These are phyloP conservation scores for Neoniphon sammara DNA, from an alignment of 2,797 vertebrate species.

Conservation along the genomic window DNA sequence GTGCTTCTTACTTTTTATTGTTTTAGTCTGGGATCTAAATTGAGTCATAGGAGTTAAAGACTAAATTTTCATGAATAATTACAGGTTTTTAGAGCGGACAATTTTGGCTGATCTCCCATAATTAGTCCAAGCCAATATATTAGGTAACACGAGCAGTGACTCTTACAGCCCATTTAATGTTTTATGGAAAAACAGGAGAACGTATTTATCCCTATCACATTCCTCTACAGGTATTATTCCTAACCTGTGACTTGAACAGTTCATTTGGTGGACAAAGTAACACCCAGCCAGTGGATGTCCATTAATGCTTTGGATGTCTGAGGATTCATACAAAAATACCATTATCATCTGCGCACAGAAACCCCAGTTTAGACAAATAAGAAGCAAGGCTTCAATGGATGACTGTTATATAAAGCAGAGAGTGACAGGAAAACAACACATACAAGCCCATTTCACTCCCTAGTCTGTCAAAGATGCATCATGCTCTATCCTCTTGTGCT, in stretches of 20 bases:
- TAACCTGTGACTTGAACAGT: conserved; percentile 52
- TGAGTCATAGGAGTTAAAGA: conserved; percentile 57
- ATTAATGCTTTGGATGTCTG: conserved; percentile 57
- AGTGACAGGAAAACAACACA: conserved; percentile 73
- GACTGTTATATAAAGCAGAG: conserved; percentile 65
- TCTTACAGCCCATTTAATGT: conserved; percentile 27
- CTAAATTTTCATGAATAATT: conserved; percentile 72
- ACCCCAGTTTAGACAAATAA: conserved; percentile 49
- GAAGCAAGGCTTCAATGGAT: conserved; percentile 53
- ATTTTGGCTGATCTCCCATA: conserved; percentile 54
- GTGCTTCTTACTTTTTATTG: conserved; percentile 32
- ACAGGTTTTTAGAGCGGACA: conserved; percentile 54
- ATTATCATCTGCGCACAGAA: conserved; percentile 58
- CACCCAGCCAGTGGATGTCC: conserved; percentile 36
- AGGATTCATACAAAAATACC: conserved; percentile 47
- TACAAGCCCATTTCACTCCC: conserved; percentile 73
- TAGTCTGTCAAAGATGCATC: conserved; percentile 72
- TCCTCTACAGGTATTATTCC: conserved; percentile 52
- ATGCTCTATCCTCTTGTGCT: conserved; percentile 65
- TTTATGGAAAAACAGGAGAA: conserved; percentile 33
- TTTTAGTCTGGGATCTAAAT: conserved; percentile 54
- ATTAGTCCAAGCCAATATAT: conserved; percentile 58
- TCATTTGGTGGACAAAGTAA: conserved; percentile 42
- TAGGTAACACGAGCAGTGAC: conserved; percentile 14
- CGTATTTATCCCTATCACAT: conserved; percentile 42